Evolutionary conservation across 2,888 invertebrate species (phyloP), one percentile per base, ranked within the genome.

Genomic region (Osmoderma eremita): DNA sequence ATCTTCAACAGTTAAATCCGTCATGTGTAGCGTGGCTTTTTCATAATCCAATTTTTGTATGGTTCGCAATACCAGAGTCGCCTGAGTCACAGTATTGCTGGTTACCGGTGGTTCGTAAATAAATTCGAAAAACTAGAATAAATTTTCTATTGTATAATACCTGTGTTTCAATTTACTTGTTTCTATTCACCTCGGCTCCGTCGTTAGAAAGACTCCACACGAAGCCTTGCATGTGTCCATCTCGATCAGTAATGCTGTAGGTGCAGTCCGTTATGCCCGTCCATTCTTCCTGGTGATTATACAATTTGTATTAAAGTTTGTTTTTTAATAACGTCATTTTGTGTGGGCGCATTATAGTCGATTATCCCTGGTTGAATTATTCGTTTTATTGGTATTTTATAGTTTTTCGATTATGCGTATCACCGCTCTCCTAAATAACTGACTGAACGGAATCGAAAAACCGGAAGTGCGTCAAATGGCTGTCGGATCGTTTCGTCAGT

Each of bases 281-380:
- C 54, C 66, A 73, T 62, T 75, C 75, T 74, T 77, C 76, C 75
- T 77, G 53, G 1, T 64, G 71, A 42, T 4, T 58, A 54, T 48
- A 3, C 18, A 53, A 13, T n/a, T 50, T 30, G 13, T 36, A 13
- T 20, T 58, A 12, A 30, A 3, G 2, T 12, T 41, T 41, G 3
- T 45, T 15, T 45, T 12, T 45, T 45, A n/a, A n/a, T n/a, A n/a
- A n/a, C n/a, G n/a, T n/a, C n/a, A n/a, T n/a, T n/a, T n/a, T n/a
- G n/a, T n/a, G n/a, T n/a, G n/a, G n/a, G n/a, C n/a, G n/a, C n/a
- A n/a, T n/a, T n/a, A n/a, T n/a, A n/a, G n/a, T n/a, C n/a, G n/a
- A n/a, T n/a, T n/a, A n/a, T n/a, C n/a, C n/a, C n/a, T n/a, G n/a
- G n/a, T n/a, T n/a, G n/a, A n/a, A n/a, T n/a, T n/a, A n/a, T n/a